Conservation (phyloP, 2,113 vertebrate species). For the Phyllostomus hastatus region DNA sequence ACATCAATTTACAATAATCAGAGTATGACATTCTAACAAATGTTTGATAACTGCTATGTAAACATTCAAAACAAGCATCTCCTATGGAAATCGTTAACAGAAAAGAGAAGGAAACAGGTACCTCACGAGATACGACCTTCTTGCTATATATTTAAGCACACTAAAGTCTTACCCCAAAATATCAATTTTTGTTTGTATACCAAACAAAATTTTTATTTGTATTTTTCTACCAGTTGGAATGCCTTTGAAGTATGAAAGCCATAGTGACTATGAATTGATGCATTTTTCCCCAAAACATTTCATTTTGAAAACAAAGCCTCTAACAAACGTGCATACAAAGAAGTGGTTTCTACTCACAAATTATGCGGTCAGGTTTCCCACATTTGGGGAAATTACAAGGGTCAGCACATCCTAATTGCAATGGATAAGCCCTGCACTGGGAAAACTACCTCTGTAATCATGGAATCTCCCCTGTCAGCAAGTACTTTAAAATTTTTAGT, state of each 20-base stretch:
- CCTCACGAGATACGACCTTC: not conserved
- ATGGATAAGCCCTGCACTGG: not conserved
- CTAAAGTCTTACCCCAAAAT: not conserved
- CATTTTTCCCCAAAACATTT: not conserved
- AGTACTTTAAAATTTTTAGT: not conserved
- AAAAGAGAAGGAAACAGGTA: slow-evolving; percentile 30
- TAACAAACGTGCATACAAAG: slow-evolving; percentile 17
- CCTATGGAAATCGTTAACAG: slow-evolving; percentile 13
- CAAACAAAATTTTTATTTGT: not conserved
- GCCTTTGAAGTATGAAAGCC: not conserved
- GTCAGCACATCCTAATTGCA: not conserved
- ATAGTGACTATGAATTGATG: not conserved
- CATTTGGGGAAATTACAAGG: not conserved
- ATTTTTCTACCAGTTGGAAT: not conserved
- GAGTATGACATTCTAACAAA: slow-evolving; percentile 4
- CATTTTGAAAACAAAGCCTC: slow-evolving; percentile 47
- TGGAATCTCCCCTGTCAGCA: not conserved
- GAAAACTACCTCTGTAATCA: not conserved
- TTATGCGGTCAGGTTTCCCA: not conserved
- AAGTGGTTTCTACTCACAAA: slow-evolving; percentile 28
- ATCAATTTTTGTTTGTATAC: not conserved
- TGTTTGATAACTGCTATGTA: not conserved
- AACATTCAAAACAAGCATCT: not conserved
- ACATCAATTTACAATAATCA: not conserved
- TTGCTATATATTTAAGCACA: not conserved